Evolutionary conservation across 1,140 invertebrate genomes (phyloP), one percentile per base, ranked within the genome.

Genomic region (Neoseiulus cucumeris): DNA sequence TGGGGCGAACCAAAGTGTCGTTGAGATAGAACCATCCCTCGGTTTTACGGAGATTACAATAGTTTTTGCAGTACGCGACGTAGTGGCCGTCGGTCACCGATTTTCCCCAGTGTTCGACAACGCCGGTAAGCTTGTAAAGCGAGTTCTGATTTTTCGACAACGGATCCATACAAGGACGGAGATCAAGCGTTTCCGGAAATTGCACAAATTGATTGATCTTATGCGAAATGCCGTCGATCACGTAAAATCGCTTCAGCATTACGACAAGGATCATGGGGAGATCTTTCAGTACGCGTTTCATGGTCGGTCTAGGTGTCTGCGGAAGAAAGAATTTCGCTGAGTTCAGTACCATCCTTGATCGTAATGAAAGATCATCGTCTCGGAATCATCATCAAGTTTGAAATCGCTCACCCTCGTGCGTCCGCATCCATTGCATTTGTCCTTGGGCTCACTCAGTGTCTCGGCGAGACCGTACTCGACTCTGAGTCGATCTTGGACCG

Each of bases 91-190:
- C 51, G 1, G 51, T 59, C 17, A 59, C 22, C 14, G 51, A 59
- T 59, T 59, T 59, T 2, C 51, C 51, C 51, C 51, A 59, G 22
- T 59, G 51, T 59, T 59, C 51, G 25, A 59, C 51, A n/a, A 59
- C 51, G 22, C 51, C 51, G 33, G 25, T 59, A 14, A 59, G 33
- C 51, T 33, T 59, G 51, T 59, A 59, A 17, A 59, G 51, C 14
- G 51, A 59, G 33, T 59, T 59, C 22, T 59, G 51, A 9, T 25
- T 25, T 25, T 17, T 25, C 14, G 25, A 4, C 22, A 33, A 59
- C 51, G 51, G 25, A 33, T 59, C 51, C 51, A 59, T 59, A 33
- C 51, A 59, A 5, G 51, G 51, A 33, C 51, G 51, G 22, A 59
- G 51, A 33, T 59, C 51, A 5, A 59, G 51, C 51, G 51, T 29